phyloP scores from a whole-genome alignment of 2,113 vertebrate genomes.

The Carlito syrichta region DNA sequence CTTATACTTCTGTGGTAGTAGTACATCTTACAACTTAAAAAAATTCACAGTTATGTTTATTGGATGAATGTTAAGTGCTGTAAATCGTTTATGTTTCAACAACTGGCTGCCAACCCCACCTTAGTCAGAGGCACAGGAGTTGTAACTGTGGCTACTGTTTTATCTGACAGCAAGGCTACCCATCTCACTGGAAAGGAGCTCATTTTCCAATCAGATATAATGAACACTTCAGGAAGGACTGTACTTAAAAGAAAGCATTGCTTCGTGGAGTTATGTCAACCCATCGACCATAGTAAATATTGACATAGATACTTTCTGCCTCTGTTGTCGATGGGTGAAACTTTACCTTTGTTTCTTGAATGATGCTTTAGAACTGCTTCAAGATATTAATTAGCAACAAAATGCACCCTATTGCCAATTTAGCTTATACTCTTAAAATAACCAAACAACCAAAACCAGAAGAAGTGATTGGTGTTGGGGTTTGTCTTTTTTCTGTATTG shows the following conservation, averaged over 20 bases:
- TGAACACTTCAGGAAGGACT: neutral
- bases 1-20: neutral
- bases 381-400: neutral
- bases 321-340: neutral
- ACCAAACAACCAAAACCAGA: neutral
- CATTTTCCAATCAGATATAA: constrained; percentile 42
- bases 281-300: neutral
- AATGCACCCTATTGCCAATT: neutral
- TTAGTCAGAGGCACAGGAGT: neutral
- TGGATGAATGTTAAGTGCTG: neutral
- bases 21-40: neutral
- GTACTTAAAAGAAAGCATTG: neutral
- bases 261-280: neutral
- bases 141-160: neutral
- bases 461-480: neutral
- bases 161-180: neutral
- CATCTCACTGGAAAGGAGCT: neutral
- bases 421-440: neutral
- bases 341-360: constrained; percentile 10
- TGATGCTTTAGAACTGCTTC: neutral
- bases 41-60: neutral
- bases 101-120: neutral
- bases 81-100: neutral
- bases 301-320: neutral
- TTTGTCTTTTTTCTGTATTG: neutral